These are phyloP conservation scores for Budorcas taxicolor DNA, from an alignment of 2,113 vertebrate genomes.

Conservation along the genomic window DNA sequence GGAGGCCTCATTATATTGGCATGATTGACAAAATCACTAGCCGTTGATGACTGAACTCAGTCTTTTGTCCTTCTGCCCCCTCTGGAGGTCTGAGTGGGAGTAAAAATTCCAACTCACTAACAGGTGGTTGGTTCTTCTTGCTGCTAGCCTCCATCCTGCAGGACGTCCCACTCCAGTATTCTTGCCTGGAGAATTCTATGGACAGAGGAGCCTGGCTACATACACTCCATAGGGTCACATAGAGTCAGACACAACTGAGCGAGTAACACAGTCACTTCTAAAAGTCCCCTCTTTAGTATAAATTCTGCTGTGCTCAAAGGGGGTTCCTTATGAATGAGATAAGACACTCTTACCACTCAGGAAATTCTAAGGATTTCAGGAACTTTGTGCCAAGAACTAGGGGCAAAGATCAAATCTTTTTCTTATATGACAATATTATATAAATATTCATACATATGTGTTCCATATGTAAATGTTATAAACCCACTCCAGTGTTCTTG, in stretches of 20 bases:
- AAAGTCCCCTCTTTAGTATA: background rate
- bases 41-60: background rate
- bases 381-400: background rate
- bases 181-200: background rate
- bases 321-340: background rate
- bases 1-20: background rate
- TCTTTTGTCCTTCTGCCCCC: background rate
- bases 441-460: background rate
- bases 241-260: background rate
- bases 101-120: background rate
- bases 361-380: background rate
- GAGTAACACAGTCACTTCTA: background rate
- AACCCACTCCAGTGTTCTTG: too few species aligned
- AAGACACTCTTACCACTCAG: background rate
- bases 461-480: background rate
- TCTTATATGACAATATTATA: background rate
- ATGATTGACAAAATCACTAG: background rate
- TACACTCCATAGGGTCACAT: background rate
- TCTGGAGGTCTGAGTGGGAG: background rate
- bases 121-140: background rate
- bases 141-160: background rate
- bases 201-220: background rate
- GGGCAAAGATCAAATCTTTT: background rate
- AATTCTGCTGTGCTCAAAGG: background rate
- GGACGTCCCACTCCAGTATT: background rate